Conservation (phyloP, 2,888 invertebrate genomes). For the Shargacucullia verbasci region DNA sequence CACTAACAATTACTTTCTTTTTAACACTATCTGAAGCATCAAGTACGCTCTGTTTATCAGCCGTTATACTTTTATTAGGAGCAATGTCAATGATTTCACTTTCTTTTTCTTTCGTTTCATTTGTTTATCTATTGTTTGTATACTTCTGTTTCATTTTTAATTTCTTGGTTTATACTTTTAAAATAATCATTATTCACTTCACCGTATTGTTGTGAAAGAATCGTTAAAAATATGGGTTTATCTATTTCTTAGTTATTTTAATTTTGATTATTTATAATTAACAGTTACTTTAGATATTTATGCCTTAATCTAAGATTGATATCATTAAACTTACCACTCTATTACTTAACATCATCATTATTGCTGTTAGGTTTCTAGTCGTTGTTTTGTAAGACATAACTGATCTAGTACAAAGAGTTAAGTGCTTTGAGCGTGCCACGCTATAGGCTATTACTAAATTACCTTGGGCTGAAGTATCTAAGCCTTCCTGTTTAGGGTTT, state of each 20-base stretch:
- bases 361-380: conserved; percentile 51
- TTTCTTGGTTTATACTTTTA: too few species aligned
- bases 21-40: conserved; percentile 62
- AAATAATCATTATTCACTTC: too few species aligned
- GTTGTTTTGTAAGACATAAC: conserved; percentile 58
- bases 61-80: conserved; percentile 60
- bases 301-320: conserved; percentile 23
- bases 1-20: conserved; percentile 59
- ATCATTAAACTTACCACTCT: conserved; percentile 22
- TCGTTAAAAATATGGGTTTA: too few species aligned
- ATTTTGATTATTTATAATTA: conserved; percentile 4
- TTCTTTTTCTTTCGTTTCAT: conserved; percentile 49
- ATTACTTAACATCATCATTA: conserved; percentile 62
- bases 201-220: too few species aligned
- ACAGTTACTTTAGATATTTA: conserved; percentile 14
- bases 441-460: conserved; percentile 55
- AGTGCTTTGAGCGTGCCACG: conserved; percentile 55
- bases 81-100: conserved; percentile 51
- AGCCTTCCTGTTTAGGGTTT: conserved; percentile 46
- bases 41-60: conserved; percentile 71
- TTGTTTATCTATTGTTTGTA: conserved; percentile 17
- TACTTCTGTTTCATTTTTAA: background rate
- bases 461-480: conserved; percentile 36
- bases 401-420: conserved; percentile 58
- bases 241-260: background rate